Conservation (phyloP, 1,140 invertebrate species). For the Cydia strobilella region DNA sequence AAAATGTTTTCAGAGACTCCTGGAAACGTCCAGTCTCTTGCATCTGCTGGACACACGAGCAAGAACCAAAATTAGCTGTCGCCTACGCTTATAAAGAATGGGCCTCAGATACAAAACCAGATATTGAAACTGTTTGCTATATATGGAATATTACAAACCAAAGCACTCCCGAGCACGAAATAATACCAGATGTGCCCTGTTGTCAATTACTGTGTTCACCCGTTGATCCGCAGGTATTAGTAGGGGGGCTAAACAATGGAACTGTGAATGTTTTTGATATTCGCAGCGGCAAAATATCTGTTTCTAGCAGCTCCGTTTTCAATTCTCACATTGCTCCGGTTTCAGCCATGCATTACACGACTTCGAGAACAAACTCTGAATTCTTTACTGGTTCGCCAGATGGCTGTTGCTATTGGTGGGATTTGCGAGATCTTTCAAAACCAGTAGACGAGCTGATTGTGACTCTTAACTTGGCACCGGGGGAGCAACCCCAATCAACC, state of each 20-base stretch:
- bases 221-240: constrained; percentile 89
- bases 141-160: constrained; percentile 94
- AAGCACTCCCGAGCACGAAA: constrained; percentile 86
- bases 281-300: constrained; percentile 82
- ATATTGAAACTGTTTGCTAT: constrained; percentile 80
- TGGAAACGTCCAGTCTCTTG: constrained; percentile 84
- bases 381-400: constrained; percentile 93
- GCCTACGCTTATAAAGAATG: constrained; percentile 86
- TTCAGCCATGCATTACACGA: constrained; percentile 86
- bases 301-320: constrained; percentile 80
- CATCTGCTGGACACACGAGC: constrained; percentile 92
- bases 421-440: constrained; percentile 87
- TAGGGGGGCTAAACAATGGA: constrained; percentile 90
- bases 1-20: constrained; percentile 84
- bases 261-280: constrained; percentile 90
- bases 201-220: constrained; percentile 91
- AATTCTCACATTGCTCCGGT: constrained; percentile 87
- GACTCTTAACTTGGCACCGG: constrained; percentile 85
- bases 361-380: constrained; percentile 89
- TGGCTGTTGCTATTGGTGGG: constrained; percentile 92
- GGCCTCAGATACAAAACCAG: constrained; percentile 81
- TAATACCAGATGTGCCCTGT: constrained; percentile 85
- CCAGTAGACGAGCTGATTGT: constrained; percentile 85
- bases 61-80: constrained; percentile 87
- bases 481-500: constrained; percentile 82